Evolutionary conservation across 2,113 vertebrate species (phyloP).

Genomic region (Psephotus haematonotus): DNA sequence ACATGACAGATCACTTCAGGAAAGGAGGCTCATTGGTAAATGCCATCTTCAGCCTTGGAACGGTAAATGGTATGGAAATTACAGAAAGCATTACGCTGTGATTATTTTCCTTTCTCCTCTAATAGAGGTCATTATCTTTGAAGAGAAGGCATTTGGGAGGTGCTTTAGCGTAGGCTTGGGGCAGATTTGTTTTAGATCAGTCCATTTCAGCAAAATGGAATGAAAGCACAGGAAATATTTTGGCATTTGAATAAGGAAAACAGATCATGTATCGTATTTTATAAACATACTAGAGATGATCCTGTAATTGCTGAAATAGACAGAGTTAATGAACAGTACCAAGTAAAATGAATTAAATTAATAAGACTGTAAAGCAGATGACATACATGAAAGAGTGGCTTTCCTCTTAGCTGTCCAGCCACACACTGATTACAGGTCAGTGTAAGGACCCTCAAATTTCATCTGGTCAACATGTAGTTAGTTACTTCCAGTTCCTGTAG

Average conservation of each 20-base stretch:
- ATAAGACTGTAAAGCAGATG: not conserved
- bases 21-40: conserved; percentile 92
- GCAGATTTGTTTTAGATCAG: conserved; percentile 34
- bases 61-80: conserved; percentile 80
- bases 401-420: not conserved
- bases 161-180: not conserved
- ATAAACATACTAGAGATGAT: not conserved
- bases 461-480: not conserved
- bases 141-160: conserved; percentile 27
- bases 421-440: not conserved
- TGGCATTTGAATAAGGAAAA: conserved; percentile 25
- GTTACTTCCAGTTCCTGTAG: not conserved
- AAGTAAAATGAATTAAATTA: conserved; percentile 1
- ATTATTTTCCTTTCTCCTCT: not conserved
- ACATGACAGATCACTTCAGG: conserved; percentile 98
- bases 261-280: conserved; percentile 1
- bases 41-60: conserved; percentile 88
- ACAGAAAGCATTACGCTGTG: conserved; percentile 2
- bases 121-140: conserved; percentile 18
- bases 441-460: not conserved
- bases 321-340: not conserved
- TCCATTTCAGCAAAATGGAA: conserved; percentile 10
- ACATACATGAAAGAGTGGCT: not conserved
- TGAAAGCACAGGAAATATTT: conserved; percentile 29
- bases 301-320: conserved; percentile 6